Evolutionary conservation across 2,888 invertebrate species (phyloP), one percentile per base, ranked within the genome.

Genomic region (Asteroscopus sphinx): DNA sequence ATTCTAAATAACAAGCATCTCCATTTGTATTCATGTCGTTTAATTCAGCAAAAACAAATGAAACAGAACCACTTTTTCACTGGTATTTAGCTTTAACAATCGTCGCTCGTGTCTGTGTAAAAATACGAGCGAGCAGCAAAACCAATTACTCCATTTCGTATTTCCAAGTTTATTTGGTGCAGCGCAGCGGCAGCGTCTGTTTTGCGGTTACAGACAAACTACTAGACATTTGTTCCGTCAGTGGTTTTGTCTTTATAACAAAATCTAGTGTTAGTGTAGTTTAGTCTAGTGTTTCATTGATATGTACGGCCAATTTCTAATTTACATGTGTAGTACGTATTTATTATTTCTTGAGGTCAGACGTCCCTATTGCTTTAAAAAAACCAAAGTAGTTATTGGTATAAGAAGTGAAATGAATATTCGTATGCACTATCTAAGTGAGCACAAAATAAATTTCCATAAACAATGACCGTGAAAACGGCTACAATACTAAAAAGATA

Each of bases 91-190:
- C 40, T 21, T 37, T 41, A 59, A 59, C 53, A 51, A 40, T 46
- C 48, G 44, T 49, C 32, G 28, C 8, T 51, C 46, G 45, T 48
- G 13, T 44, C 12, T 11, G 44, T 26, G 40, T 48, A 52, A 68
- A 67, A 68, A 53, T 73, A 68, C 58, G 30, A 58, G 16, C 42
- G 32, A 40, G 37, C 55, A 59, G 41, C 44, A 62, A 63, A 68
- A 59, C 45, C 56, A 63, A 73, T 71, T 68, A 68, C 63, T 71
- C 60, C 46, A 64, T 69, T 76, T 60, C 21, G 57, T 60, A 42
- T 66, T 57, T 54, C 55, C 41, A 46, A 67, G 53, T 69, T 61
- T 55, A 62, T 64, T 64, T 60, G 57, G 61, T 60, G 48, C 58
- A 60, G 30, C 35, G 44, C 62, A 58, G 57, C 59, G 58, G 48